Conservation (phyloP, 2,888 invertebrate species). For the Eucera pruinosa region DNA sequence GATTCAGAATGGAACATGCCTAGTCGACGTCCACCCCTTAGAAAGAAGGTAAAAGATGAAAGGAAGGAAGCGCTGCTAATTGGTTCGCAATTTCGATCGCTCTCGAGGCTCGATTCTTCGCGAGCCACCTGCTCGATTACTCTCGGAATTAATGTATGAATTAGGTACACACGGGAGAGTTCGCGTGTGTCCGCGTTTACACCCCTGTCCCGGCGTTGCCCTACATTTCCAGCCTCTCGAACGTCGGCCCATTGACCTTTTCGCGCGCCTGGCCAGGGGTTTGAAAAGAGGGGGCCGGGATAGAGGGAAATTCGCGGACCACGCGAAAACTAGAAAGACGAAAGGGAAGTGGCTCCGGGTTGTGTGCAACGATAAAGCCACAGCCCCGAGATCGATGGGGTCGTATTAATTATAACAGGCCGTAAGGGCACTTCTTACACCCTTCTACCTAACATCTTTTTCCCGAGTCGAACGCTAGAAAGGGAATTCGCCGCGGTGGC, state of each 20-base stretch:
- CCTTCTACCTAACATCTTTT: too few relatives aligned
- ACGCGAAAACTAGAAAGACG: constrained; percentile 25
- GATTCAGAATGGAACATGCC: too few relatives aligned
- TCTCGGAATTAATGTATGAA: constrained; percentile 53
- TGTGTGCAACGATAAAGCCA: constrained; percentile 22
- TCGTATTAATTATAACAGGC: constrained; percentile 72
- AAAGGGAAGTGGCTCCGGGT: constrained; percentile 5
- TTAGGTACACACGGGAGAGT: constrained; percentile 29
- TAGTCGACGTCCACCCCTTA: too few relatives aligned
- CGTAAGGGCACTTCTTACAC: constrained; percentile 54
- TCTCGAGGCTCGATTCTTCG: constrained; percentile 24
- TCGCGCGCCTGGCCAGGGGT: background rate
- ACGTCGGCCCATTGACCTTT: constrained; percentile 50
- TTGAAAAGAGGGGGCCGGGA: background rate
- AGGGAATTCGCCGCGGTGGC: constrained; percentile 48
- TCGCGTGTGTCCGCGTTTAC: constrained; percentile 11
- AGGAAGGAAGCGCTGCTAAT: too few relatives aligned
- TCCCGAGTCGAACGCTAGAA: too few relatives aligned
- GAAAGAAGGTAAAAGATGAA: too few relatives aligned
- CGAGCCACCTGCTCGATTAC: constrained; percentile 50
- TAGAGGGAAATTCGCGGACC: constrained; percentile 36
- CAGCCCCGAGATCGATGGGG: constrained; percentile 59
- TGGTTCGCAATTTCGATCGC: too few relatives aligned
- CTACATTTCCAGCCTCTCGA: constrained; percentile 45
- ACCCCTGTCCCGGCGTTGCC: constrained; percentile 23